Conservation (phyloP, 2,113 vertebrate genomes). For the Semicossyphus pulcher region DNA sequence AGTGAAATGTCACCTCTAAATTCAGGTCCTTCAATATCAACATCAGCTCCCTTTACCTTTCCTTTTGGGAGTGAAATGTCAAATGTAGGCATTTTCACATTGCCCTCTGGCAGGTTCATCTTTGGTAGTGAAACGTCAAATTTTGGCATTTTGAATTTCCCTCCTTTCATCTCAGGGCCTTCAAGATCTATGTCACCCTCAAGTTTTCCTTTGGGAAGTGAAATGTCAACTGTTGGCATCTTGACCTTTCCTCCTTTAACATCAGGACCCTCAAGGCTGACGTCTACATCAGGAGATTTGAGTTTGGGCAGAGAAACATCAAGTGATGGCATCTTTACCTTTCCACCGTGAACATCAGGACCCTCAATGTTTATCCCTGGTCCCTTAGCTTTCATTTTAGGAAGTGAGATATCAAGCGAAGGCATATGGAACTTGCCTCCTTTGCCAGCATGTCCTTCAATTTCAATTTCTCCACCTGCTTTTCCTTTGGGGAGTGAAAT, state of each 20-base stretch:
- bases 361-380: conserved; percentile 47
- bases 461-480: conserved; percentile 16
- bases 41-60: conserved; percentile 3
- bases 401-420: not conserved
- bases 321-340: conserved; percentile 63
- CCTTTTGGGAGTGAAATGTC: conserved; percentile 61
- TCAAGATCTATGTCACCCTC: conserved; percentile 14
- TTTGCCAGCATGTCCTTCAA: conserved; percentile 23
- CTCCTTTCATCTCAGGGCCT: conserved; percentile 23
- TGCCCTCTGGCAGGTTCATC: not conserved
- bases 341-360: conserved; percentile 55
- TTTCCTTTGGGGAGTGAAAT: conserved; percentile 67
- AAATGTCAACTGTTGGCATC: conserved; percentile 53
- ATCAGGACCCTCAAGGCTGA: conserved; percentile 36
- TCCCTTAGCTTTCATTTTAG: conserved; percentile 54
- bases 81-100: not conserved
- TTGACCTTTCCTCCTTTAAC: conserved; percentile 60
- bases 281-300: conserved; percentile 22
- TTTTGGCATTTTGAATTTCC: conserved; percentile 36
- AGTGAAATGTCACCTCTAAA: conserved; percentile 50
- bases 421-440: conserved; percentile 65
- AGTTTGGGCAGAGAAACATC: conserved; percentile 67
- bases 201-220: conserved; percentile 55
- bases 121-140: conserved; percentile 38
- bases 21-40: not conserved